phyloP scores from a whole-genome alignment of 2,888 invertebrate genomes.

The Drosophila engyochracea region DNA sequence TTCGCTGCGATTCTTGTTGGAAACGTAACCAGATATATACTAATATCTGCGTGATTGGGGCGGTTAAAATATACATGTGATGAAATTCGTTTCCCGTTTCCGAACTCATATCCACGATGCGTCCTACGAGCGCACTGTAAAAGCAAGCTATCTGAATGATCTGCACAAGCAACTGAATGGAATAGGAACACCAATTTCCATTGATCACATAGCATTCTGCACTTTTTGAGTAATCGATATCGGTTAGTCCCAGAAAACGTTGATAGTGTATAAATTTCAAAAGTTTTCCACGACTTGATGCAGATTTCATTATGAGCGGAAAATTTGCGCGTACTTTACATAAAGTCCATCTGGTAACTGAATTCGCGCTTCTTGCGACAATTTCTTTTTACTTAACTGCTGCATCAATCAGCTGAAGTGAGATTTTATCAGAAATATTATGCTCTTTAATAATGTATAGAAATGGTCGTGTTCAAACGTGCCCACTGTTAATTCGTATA shows the following conservation, averaged over 20 bases:
- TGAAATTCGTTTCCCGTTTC: constrained; percentile 18
- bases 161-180: constrained; percentile 9
- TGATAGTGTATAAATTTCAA: constrained; percentile 28
- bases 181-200: constrained; percentile 8
- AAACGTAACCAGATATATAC: constrained; percentile 19
- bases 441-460: not conserved
- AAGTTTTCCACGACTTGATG: constrained; percentile 5
- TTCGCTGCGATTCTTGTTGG: constrained; percentile 10
- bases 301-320: constrained; percentile 6
- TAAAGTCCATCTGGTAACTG: constrained; percentile 4
- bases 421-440: not conserved
- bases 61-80: constrained; percentile 10
- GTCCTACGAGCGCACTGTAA: not conserved
- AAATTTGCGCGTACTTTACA: not conserved
- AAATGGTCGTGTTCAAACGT: not conserved
- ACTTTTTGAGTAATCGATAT: constrained; percentile 27
- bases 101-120: constrained; percentile 13
- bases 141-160: not conserved
- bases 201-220: constrained; percentile 18
- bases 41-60: constrained; percentile 22
- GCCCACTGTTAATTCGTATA: not conserved
- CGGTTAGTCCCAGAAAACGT: constrained; percentile 28
- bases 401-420: not conserved
- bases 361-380: not conserved
- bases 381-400: not conserved